Base-by-base conservation (phyloP, 2,888 invertebrate species). In the Ochropleura plecta region DNA sequence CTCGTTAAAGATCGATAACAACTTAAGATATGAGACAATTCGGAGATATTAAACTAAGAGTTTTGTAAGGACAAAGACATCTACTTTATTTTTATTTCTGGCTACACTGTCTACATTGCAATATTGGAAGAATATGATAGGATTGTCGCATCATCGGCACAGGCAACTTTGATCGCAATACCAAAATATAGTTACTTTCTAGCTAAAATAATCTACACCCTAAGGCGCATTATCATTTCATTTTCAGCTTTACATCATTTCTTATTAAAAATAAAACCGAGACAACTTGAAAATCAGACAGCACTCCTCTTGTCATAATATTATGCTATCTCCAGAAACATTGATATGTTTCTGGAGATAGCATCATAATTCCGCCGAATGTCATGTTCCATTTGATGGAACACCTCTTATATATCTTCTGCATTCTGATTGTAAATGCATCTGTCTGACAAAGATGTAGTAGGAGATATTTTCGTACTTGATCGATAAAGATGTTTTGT, bases 331-430 rank as follows among this genome's bases (percentile, higher is more conserved):
- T 40, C 8, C 20, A 18, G 3, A 46, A 46, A 20, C 20, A 46
- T 14, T n/a, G n/a, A 64, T 51, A 51, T 30, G 30, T 30, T 30
- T 30, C 30, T 30, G 30, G 30, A 30, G 30, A 30, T 30, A 30
- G 30, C 30, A 30, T 30, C 30, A 30, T 30, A 30, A 78, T 63
- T 57, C 9, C 18, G 42, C 40, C 30, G 10, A 40, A 40, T 68
- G 77, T 82, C 83, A 78, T 59, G 66, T 70, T 66, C 14, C 12
- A 64, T 44, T 55, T 66, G 81, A 78, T 75, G 30, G 76, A 74
- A 20, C 18, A 40, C 30, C 16, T 30, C 49, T 16, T 49, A 14
- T 49, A 48, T 3, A 7, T 20, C 65, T 3, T 7, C 44, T 55
- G 76, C 65, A 55, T 49, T 75, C 49, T 66, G 60, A 78, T 66